Evolutionary conservation across 2,888 invertebrate species (phyloP), one percentile per base, ranked within the genome.

Genomic region (Pseudoips prasinana): DNA sequence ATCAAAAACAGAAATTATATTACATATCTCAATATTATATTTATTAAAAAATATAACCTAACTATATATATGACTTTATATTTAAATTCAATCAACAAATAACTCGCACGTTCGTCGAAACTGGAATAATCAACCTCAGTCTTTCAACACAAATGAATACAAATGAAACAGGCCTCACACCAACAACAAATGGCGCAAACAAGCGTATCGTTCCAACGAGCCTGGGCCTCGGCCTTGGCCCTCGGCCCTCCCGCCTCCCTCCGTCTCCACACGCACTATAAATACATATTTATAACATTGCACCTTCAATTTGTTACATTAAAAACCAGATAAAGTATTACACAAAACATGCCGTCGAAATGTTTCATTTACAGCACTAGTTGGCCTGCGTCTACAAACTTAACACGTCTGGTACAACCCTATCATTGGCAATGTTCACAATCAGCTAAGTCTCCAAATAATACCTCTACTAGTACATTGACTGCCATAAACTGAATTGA

Each of bases 11-110:
- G 25, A 37, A 50, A 44, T 42, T 82, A 80, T 84, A 82, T 85
- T 86, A 87, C 86, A 87, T 87, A 87, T 87, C 80, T 87, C 87
- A 88, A 87, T 88, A 86, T 87, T 86, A 86, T 87, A 86, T 86
- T 87, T 88, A 87, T 87, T 87, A 87, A 87, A 88, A 88, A 88
- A 88, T 87, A 88, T 88, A 88, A 87, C 87, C 87, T 88, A 87
- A 84, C 87, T 88, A 87, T 85, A 84, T 86, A 86, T 86, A 86
- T 86, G 86, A 87, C 87, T 87, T 83, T 86, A 87, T 86, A 85
- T 84, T 87, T 83, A 84, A 82, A 81, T 83, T 83, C 78, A 83
- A 87, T 86, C 85, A 88, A 88, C 88, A 88, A 86, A 82, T 85
- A 86, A 86, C 84, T 83, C 79, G 80, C 83, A 78, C 83, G 78